These are phyloP conservation scores for Probosciger aterrimus DNA, from an alignment of 2,113 vertebrate species.

Conservation along the genomic window DNA sequence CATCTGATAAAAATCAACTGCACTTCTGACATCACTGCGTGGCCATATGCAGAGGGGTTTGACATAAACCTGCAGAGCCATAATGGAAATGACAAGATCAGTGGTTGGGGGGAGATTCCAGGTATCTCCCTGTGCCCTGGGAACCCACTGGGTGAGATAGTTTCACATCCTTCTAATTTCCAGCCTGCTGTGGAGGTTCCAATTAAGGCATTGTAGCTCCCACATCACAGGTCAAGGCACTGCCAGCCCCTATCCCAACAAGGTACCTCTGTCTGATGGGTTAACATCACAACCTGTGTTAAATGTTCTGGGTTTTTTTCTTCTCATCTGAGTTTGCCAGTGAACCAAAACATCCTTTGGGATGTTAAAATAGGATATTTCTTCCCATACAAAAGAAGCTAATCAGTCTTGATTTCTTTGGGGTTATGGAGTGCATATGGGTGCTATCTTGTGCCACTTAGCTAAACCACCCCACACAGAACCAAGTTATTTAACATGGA, in stretches of 20 bases:
- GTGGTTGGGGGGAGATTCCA: not conserved
- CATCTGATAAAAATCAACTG: conserved; percentile 44
- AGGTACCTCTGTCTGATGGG: not conserved
- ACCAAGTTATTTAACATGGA: not conserved
- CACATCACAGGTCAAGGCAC: not conserved
- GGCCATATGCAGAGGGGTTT: not conserved
- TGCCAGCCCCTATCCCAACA: not conserved
- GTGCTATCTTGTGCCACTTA: not conserved
- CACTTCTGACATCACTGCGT: not conserved
- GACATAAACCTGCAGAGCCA: not conserved
- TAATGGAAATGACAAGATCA: rapidly evolving
- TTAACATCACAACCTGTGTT: not conserved
- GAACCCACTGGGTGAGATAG: rapidly evolving
- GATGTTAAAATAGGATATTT: not conserved
- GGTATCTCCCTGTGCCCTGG: rapidly evolving
- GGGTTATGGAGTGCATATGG: rapidly evolving
- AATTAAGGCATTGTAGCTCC: rapidly evolving
- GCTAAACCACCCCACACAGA: not conserved
- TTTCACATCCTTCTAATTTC: not conserved
- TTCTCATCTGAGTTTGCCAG: not conserved
- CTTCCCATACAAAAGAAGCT: not conserved
- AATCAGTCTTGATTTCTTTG: not conserved
- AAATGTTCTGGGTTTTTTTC: not conserved
- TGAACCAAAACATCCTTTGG: not conserved
- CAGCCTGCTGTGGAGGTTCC: not conserved